These are phyloP conservation scores for Myotis pilosus DNA, from an alignment of 2,797 vertebrate species.

Conservation along the genomic window DNA sequence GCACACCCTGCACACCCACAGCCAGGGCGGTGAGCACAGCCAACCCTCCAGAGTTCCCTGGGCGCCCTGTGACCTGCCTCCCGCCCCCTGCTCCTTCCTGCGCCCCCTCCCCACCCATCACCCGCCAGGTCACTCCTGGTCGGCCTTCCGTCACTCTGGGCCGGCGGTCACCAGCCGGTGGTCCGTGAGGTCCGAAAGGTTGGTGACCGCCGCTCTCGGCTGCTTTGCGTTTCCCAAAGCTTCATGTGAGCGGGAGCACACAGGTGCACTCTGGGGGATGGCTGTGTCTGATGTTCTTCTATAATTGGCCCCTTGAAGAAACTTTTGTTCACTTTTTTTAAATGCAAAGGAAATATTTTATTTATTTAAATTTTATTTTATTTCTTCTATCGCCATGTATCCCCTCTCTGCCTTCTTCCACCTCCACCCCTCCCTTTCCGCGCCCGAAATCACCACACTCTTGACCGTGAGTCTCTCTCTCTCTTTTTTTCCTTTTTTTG, in stretches of 20 bases:
- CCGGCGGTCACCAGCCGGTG: too few relatives aligned
- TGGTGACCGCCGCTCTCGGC: not conserved
- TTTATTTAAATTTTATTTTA: not conserved
- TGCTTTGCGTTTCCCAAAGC: accelerated
- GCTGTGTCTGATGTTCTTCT: accelerated
- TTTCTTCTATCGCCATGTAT: not conserved
- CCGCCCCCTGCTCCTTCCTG: accelerated
- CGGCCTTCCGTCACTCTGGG: too few relatives aligned
- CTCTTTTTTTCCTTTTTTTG: too few relatives aligned
- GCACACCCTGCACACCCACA: accelerated
- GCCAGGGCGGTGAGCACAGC: accelerated
- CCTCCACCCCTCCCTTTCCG: not conserved
- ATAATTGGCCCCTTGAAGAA: not conserved
- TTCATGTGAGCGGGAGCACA: too few relatives aligned
- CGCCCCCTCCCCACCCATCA: accelerated
- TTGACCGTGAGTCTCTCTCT: not conserved
- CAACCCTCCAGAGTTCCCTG: accelerated
- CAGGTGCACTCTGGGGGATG: accelerated
- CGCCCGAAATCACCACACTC: too few relatives aligned
- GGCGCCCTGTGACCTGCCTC: not conserved
- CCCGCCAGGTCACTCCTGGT: not conserved
- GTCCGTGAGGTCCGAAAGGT: too few relatives aligned
- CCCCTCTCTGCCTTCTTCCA: not conserved
- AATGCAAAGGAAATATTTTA: not conserved
- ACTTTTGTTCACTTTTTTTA: not conserved